Evolutionary conservation across 1,140 invertebrate genomes (phyloP).

Genomic region (Riptortus pedestris): DNA sequence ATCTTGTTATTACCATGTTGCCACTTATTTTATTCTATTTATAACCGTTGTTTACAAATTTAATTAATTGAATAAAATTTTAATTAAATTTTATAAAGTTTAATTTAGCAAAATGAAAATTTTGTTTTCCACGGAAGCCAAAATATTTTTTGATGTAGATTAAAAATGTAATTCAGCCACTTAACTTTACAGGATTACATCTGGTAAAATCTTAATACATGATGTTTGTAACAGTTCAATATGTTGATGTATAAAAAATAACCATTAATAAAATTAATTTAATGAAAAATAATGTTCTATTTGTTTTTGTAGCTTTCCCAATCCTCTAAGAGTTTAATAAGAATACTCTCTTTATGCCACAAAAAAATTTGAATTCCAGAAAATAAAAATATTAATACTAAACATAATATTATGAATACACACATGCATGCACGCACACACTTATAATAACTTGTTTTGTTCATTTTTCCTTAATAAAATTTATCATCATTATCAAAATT

Average conservation of each 20-base stretch:
- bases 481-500: no score
- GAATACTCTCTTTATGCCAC: no score
- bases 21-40: conserved; percentile 16
- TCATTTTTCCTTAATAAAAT: no score
- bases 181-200: not conserved
- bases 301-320: no score
- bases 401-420: no score
- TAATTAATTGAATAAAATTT: not conserved
- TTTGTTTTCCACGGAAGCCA: not conserved
- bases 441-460: no score
- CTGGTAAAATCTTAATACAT: not conserved
- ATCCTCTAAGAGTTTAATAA: no score
- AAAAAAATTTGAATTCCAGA: no score
- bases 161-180: not conserved
- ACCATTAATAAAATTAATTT: conserved; percentile 21
- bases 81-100: not conserved
- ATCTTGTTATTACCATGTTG: conserved; percentile 9
- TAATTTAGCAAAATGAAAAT: not conserved
- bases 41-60: not conserved
- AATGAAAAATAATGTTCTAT: no score
- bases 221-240: conserved; percentile 26
- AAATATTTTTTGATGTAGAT: not conserved
- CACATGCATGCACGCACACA: no score
- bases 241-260: conserved; percentile 28
- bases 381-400: no score